Evolutionary conservation across 2,113 vertebrate genomes (phyloP).

Genomic region (Urocynchramus pylzowi): DNA sequence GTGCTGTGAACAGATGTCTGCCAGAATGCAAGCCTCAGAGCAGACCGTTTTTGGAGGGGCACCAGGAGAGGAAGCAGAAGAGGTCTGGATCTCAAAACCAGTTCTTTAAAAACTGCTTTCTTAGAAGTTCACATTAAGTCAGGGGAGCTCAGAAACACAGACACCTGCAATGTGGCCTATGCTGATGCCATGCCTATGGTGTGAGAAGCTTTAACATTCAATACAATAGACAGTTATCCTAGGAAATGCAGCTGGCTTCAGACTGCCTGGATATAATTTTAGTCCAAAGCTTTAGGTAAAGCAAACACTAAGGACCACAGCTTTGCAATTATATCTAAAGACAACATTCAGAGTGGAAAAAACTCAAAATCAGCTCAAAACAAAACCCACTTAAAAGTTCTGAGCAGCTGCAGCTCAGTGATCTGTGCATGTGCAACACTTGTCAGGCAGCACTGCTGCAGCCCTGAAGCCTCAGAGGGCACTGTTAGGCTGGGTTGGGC

Average conservation of each 20-base stretch:
- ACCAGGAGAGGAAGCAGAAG: constrained; percentile 35
- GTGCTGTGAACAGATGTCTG: not conserved
- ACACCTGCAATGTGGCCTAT: not conserved
- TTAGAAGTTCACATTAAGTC: not conserved
- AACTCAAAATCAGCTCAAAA: not conserved
- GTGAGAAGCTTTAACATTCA: not conserved
- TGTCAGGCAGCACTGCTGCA: not conserved
- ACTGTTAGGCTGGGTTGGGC: not conserved
- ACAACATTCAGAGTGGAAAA: not conserved
- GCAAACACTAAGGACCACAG: not conserved
- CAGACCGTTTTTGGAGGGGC: not conserved
- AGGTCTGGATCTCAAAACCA: not conserved
- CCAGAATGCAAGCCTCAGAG: not conserved
- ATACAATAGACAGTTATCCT: not conserved
- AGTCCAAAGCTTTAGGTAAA: not conserved
- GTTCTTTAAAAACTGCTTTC: not conserved
- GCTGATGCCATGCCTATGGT: not conserved
- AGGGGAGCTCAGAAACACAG: not conserved
- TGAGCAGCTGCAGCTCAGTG: not conserved
- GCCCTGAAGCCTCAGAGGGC: not conserved
- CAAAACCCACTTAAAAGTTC: not conserved
- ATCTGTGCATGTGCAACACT: not conserved
- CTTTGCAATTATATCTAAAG: not conserved
- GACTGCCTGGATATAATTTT: not conserved
- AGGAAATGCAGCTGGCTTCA: not conserved